phyloP scores from a whole-genome alignment of 2,113 vertebrate genomes.

The Phycodurus eques region DNA sequence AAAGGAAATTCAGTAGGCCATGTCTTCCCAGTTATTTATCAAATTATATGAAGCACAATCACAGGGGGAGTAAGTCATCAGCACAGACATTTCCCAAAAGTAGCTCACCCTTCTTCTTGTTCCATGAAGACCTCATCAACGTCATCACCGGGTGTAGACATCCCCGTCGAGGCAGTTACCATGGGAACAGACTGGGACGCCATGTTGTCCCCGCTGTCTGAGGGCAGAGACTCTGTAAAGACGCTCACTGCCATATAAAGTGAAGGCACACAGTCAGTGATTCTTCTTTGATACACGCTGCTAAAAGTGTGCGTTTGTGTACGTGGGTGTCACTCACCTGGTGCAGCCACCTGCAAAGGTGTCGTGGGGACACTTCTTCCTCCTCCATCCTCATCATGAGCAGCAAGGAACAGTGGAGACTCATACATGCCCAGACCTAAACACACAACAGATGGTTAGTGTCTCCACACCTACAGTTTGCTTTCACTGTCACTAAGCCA shows the following conservation, averaged over 20 bases:
- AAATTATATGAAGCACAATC: background rate
- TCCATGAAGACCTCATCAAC: slow-evolving; percentile 94
- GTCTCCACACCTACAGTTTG: too few relatives aligned
- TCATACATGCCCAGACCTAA: slow-evolving; percentile 96
- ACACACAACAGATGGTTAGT: background rate
- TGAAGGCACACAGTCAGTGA: background rate
- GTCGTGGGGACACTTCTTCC: slow-evolving; percentile 96
- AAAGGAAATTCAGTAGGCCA: too few relatives aligned
- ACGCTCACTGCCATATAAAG: slow-evolving; percentile 79
- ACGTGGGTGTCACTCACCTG: slow-evolving; percentile 72
- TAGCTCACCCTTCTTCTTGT: slow-evolving; percentile 85
- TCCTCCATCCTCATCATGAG: slow-evolving; percentile 94
- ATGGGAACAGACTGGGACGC: slow-evolving; percentile 97
- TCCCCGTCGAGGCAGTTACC: slow-evolving; percentile 87
- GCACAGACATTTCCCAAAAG: background rate
- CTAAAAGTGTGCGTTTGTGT: background rate
- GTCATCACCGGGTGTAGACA: slow-evolving; percentile 82
- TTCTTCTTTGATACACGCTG: background rate
- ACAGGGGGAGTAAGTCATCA: too few relatives aligned
- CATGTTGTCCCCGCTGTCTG: slow-evolving; percentile 85
- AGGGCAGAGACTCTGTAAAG: slow-evolving; percentile 85
- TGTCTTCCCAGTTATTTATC: too few relatives aligned
- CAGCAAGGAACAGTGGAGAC: slow-evolving; percentile 89
- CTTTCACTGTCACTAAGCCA: background rate
- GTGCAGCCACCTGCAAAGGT: slow-evolving; percentile 91